These are phyloP conservation scores for Drosophila eugracilis DNA, from an alignment of 1,140 invertebrate species.

Conservation along the genomic window DNA sequence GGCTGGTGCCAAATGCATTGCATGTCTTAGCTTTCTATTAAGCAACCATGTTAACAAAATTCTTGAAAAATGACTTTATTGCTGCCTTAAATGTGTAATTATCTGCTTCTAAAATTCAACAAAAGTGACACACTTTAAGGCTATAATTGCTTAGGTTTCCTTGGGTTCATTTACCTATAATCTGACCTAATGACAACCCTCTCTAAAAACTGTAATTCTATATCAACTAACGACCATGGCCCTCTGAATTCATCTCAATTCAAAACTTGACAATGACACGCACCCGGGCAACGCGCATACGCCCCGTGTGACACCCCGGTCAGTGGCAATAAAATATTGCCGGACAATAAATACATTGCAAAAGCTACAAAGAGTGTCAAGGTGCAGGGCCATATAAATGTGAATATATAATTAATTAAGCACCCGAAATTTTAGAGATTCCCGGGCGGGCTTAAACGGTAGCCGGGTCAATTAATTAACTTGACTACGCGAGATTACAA, in stretches of 20 bases:
- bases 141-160: conserved; percentile 6
- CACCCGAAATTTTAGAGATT: conserved; percentile 29
- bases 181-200: conserved; percentile 17
- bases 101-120: conserved; percentile 6
- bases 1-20: background rate
- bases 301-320: conserved; percentile 57
- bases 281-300: conserved; percentile 60
- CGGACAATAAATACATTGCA: conserved; percentile 49
- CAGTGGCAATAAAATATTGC: conserved; percentile 22
- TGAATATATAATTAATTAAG: conserved; percentile 22
- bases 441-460: conserved; percentile 43
- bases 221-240: conserved; percentile 9
- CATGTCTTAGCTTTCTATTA: background rate
- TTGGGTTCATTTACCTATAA: conserved; percentile 32
- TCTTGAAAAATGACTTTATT: conserved; percentile 25
- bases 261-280: conserved; percentile 57
- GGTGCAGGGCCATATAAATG: conserved; percentile 48
- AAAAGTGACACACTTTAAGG: conserved; percentile 15
- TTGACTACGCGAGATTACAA: conserved; percentile 36
- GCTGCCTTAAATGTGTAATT: background rate
- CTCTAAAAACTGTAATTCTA: conserved; percentile 18
- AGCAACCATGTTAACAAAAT: conserved; percentile 4
- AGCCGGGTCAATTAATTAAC: conserved; percentile 67
- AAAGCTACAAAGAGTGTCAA: conserved; percentile 71
- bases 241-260: conserved; percentile 30